phyloP scores from a whole-genome alignment of 2,113 vertebrate species.

The Zosterops lateralis region DNA sequence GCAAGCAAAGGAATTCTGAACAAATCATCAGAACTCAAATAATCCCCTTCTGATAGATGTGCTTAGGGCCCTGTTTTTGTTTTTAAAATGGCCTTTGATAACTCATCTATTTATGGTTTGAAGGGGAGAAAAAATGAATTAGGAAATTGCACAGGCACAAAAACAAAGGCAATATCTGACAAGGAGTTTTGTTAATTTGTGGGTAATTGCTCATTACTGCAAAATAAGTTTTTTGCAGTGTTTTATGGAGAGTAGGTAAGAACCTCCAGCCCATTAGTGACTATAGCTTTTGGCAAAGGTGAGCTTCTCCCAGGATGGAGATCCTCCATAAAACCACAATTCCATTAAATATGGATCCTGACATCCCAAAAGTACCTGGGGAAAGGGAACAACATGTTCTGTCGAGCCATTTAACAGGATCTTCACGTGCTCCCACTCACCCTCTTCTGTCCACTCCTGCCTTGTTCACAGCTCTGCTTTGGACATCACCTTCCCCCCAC shows the following conservation, averaged over 20 bases:
- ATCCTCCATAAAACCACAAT: neutral
- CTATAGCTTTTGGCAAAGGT: neutral
- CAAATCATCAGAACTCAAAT: neutral
- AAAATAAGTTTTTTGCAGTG: neutral
- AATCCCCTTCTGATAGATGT: neutral
- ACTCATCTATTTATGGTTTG: neutral
- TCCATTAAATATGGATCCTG: neutral
- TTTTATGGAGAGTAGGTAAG: neutral
- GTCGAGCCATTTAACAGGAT: neutral
- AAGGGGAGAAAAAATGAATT: neutral
- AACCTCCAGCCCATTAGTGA: neutral
- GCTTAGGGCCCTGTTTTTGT: neutral
- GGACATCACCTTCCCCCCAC: rapidly evolving
- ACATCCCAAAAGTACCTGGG: neutral
- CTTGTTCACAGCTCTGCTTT: neutral
- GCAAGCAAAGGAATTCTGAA: neutral
- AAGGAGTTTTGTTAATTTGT: neutral
- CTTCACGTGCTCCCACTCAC: neutral
- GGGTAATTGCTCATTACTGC: neutral
- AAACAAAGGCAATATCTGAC: neutral
- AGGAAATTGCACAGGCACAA: neutral
- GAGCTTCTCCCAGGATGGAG: neutral
- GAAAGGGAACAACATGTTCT: neutral
- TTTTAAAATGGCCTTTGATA: neutral
- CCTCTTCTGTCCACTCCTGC: neutral